A percentile compares a stretch with the other conserved stretches of the same genome.
These are phyloP conservation scores for Eufriesea mexicana DNA, from an alignment of 1,140 invertebrate species.

Conservation along the genomic window DNA sequence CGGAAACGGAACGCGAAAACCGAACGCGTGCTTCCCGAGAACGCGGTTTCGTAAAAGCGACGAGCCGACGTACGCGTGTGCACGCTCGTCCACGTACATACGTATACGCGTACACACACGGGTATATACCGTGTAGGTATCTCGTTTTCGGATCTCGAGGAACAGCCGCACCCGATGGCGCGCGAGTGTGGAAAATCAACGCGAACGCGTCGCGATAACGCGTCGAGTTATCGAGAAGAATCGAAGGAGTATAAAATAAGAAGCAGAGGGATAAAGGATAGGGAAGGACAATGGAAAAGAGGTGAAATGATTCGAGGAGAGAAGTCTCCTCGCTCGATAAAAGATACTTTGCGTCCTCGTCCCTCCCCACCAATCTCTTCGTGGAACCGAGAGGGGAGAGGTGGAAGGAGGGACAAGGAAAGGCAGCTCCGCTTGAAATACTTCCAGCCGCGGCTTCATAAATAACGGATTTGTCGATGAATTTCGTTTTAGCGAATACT, in stretches of 20 bases:
- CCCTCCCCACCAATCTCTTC: neutral
- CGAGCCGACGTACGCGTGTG: too few species aligned
- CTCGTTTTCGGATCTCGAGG: too few species aligned
- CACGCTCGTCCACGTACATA: too few species aligned
- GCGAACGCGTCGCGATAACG: neutral
- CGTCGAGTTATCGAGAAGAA: constrained; percentile 11
- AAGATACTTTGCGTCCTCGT: constrained; percentile 33
- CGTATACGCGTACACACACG: too few species aligned
- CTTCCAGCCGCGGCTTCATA: constrained; percentile 34
- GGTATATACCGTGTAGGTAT: neutral
- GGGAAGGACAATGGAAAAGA: neutral
- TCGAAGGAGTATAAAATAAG: neutral
- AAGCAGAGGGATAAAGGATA: neutral
- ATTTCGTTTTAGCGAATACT: constrained; percentile 21
- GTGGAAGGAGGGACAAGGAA: neutral
- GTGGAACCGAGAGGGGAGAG: neutral
- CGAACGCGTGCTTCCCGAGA: neutral
- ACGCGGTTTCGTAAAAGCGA: too few species aligned
- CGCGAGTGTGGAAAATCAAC: neutral
- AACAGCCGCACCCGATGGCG: neutral
- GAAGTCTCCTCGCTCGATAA: constrained; percentile 41
- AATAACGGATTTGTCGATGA: constrained; percentile 40
- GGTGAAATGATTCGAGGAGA: constrained; percentile 14
- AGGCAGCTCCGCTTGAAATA: constrained; percentile 28
- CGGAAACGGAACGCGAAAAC: neutral